A percentile compares a stretch with the other conserved stretches of the same genome.
phyloP scores from a whole-genome alignment of 2,888 invertebrate genomes.

The Callimorpha dominula region DNA sequence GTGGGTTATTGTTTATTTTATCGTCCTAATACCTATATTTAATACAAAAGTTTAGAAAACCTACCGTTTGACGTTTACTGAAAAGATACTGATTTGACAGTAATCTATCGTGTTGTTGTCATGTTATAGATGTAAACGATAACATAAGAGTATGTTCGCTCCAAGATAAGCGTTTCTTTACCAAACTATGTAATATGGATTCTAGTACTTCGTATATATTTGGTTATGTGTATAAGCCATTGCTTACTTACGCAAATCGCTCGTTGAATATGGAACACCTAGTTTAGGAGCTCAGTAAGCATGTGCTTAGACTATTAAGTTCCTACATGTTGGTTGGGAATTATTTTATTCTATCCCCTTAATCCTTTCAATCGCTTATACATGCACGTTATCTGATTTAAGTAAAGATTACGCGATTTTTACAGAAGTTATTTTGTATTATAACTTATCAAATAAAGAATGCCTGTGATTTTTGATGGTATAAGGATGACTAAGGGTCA shows the following conservation, averaged over 20 bases:
- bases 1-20: no score
- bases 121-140: background rate
- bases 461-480: background rate
- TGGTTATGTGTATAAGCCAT: slow-evolving; percentile 80
- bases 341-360: slow-evolving; percentile 60
- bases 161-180: slow-evolving; percentile 44
- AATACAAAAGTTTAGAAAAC: no score
- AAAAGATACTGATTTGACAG: no score
- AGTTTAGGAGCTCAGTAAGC: slow-evolving; percentile 83
- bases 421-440: background rate
- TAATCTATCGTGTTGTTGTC: background rate
- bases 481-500: background rate
- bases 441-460: background rate
- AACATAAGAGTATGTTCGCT: background rate
- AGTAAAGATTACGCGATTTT: background rate
- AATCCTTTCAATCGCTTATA: slow-evolving; percentile 49
- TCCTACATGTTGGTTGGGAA: slow-evolving; percentile 67
- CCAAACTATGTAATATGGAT: slow-evolving; percentile 51
- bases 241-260: slow-evolving; percentile 86
- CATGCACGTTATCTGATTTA: background rate
- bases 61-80: no score
- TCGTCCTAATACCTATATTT: no score
- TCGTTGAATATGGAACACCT: slow-evolving; percentile 85
- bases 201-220: slow-evolving; percentile 56
- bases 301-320: slow-evolving; percentile 85